Evolutionary conservation across 1,140 invertebrate species (phyloP), one percentile per base, ranked within the genome.

Genomic region (Cyphomyrmex costatus): DNA sequence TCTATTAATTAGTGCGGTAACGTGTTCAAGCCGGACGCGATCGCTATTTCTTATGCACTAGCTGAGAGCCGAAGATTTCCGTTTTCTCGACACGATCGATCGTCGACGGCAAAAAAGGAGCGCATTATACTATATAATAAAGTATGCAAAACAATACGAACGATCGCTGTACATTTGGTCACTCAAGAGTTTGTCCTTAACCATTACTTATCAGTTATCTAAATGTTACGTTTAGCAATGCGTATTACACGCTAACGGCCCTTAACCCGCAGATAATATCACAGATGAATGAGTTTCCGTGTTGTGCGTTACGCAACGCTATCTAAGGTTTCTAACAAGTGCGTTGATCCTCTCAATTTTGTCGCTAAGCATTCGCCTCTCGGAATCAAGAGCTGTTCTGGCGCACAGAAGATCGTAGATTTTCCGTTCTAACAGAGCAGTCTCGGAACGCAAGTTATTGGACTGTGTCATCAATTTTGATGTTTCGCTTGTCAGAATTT

Each of bases 251-350:
- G 90, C 90, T 90, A 93, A 94, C 92, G 93, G 91, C 94, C 91
- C 92, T 94, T 94, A 94, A 94, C 93, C 93, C 93, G 93, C 93
- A 89, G 93, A 93, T 94, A 95, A 94, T 95, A 95, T 95, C 94
- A 95, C 94, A 95, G 94, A 95, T 93, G 93, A 93, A 94, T 93
- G 92, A 94, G 93, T 95, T 94, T 94, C 93, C 93, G 93, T 95
- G 93, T 94, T 94, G 93, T 91, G 92, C 93, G 91, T 94, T 89
- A 88, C 91, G 88, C 89, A 92, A 94, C 91, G 94, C 93, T 94
- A 95, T 92, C 94, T 95, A 91, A 94, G 91, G 85, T 91, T 92
- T 74, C 92, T 94, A 82, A 94, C 88, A 83, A 95, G 92, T 84
- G 91, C 86, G 53, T 94, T 94, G 74, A 95, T 92, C 73, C 92